Base-by-base conservation (phyloP, 1,140 invertebrate genomes). In the Arctopsyche grandis region DNA sequence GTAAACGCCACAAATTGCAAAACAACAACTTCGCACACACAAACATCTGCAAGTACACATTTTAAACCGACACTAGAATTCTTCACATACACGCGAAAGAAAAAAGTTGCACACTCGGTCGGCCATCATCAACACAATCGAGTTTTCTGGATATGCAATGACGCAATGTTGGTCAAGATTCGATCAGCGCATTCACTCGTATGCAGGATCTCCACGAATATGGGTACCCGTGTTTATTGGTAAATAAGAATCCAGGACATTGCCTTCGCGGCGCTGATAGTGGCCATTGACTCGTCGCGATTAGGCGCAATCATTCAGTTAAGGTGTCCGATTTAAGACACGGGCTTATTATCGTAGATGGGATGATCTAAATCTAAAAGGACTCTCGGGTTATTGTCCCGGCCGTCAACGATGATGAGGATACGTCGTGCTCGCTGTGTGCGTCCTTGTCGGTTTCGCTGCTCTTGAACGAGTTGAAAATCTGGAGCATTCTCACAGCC, bases 381-480 rank as follows among this genome's bases (percentile, higher is more conserved):
- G 56, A 60, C 16, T 38, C 56, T 38, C 56, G 21, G 56, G 56
- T 60, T 60, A 60, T 60, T 60, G 56, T 60, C 56, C 56, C 16
- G n/a, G 0, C 56, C 48, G 48, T 19, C 48, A 60, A 9, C 5
- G 56, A n/a, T 60, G 0, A 60, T 60, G 56, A 60, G 56, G 56
- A 60, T 60, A n/a, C 10, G 48, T 7, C n/a, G 16, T 21, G 56
- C 19, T 60, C 56, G 56, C 9, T 60, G 12, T 21, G 9, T 7
- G 21, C 19, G 56, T 60, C 56, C 56, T 60, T 19, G 56, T 16
- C 29, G 29, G 3, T 7, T 1, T 38, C 29, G 29, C 7, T 38
- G 56, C 56, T 60, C 16, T 60, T 60, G 56, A 60, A 60, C 56
- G 16, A 19, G 56, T 60, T 21, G n/a, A 60, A 60, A 60, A 60